Evolutionary conservation across 2,888 invertebrate species (phyloP).

Genomic region (Chymomyza caudatula): DNA sequence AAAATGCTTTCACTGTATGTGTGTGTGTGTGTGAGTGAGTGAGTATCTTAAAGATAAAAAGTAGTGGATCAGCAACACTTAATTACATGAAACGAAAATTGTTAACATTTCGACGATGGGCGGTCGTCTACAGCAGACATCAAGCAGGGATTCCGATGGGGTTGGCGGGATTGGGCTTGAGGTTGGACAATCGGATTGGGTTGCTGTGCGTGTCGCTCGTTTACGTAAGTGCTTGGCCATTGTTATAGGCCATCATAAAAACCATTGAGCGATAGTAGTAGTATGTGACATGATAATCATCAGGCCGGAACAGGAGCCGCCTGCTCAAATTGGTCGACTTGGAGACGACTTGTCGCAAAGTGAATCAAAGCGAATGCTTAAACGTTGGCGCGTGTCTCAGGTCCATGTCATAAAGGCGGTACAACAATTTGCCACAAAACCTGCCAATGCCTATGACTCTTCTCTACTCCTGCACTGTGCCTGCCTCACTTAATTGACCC

Average conservation of each 20-base stretch:
- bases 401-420: neutral
- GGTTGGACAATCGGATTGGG: neutral
- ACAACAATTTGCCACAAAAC: neutral
- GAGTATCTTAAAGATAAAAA: constrained; percentile 56
- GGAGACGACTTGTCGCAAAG: neutral
- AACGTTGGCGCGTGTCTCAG: constrained; percentile 5
- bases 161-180: neutral
- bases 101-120: constrained; percentile 52
- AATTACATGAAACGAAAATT: constrained; percentile 71
- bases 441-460: neutral
- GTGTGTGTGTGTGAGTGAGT: constrained; percentile 16
- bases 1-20: neutral
- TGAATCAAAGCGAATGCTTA: neutral
- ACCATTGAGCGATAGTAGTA: constrained; percentile 37
- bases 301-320: constrained; percentile 16
- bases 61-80: constrained; percentile 71
- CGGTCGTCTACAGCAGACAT: neutral
- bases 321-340: neutral
- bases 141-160: neutral
- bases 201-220: neutral
- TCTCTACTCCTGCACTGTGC: neutral
- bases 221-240: constrained; percentile 46
- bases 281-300: constrained; percentile 68
- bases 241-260: constrained; percentile 45
- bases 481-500: constrained; percentile 33